Evolutionary conservation across 2,888 invertebrate species (phyloP), one percentile per base, ranked within the genome.

Genomic region (Epirrhoe alternata): DNA sequence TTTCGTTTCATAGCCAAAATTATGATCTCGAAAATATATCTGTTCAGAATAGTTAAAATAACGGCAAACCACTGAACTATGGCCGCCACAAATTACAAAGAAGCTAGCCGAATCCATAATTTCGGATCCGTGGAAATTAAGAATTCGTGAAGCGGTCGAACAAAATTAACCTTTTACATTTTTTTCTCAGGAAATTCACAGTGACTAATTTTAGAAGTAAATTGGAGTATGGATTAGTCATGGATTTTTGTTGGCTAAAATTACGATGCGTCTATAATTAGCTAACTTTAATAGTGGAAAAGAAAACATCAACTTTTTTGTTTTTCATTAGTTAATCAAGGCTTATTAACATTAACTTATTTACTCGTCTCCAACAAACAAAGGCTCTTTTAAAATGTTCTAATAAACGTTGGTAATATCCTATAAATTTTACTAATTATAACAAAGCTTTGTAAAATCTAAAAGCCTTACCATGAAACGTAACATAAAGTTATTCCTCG

Each of bases 51-150:
- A 42, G 38, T 42, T 47, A 47, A 16, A 47, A 16, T 57, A 57
- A 30, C 38, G 35, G 38, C 8, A 30, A 50, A 24, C 31, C 33
- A 8, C 17, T 38, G 12, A 58, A 33, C 49, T 17, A 38, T 24
- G 35, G 38, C 14, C 12, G 50, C 12, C 24, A 62, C 68, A 65
- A 70, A 51, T 64, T 50, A 60, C 47, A 52, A 51, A 66, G 65
- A 52, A 61, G 57, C 61, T 49, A 54, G 49, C 42, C 61, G 57
- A 61, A 66, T 66, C 24, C 38, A 58, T 61, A 59, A 59, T 59
- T 62, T 31, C 5, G 49, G 24, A 54, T 42, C 56, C 61, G 24
- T 54, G 54, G 17, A 52, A 42, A 51, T 51, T 42, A 59, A 38
- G 30, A 53, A 59, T 53, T 51, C 53, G 38, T 57, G 63, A 58